Conservation (phyloP, 2,888 invertebrate species). For the Synanthedon vespiformis region DNA sequence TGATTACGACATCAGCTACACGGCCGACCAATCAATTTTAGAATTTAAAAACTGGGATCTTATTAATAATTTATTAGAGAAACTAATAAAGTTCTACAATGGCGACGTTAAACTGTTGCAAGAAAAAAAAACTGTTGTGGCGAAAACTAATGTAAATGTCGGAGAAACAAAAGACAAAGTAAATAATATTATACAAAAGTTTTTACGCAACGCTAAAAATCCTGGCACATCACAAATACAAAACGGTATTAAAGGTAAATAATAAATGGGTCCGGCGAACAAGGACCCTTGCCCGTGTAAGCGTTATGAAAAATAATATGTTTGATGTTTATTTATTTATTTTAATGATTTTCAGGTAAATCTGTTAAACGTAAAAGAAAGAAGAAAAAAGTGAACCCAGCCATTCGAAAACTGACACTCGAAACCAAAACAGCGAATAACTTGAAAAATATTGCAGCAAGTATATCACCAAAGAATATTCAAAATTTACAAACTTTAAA, state of each 20-base stretch:
- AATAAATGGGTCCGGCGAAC: no score
- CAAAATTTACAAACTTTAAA: no score
- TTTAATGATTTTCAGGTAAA: no score
- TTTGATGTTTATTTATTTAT: no score
- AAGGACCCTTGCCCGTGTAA: no score
- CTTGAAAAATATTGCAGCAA: no score
- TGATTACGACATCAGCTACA: conserved; percentile 64
- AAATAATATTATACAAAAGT: conserved; percentile 47
- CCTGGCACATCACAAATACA: conserved; percentile 34
- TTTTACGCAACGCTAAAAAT: conserved; percentile 38
- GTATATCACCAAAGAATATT: no score
- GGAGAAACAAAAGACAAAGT: conserved; percentile 36
- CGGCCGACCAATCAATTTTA: conserved; percentile 53
- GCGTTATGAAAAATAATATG: no score
- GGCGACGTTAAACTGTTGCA: conserved; percentile 28
- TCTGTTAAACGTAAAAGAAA: no score
- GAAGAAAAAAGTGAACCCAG: no score
- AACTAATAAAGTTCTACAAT: conserved; percentile 36
- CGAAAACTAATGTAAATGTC: conserved; percentile 9
- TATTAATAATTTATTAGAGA: conserved; percentile 37
- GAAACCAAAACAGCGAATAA: no score
- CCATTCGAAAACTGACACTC: no score
- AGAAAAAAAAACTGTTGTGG: conserved; percentile 11
- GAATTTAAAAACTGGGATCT: conserved; percentile 69
- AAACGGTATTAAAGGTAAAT: conserved; percentile 52